A percentile compares a stretch with the other conserved stretches of the same genome.
These are phyloP conservation scores for Amaurobius ferox DNA, from an alignment of 2,888 invertebrate species.

Conservation along the genomic window DNA sequence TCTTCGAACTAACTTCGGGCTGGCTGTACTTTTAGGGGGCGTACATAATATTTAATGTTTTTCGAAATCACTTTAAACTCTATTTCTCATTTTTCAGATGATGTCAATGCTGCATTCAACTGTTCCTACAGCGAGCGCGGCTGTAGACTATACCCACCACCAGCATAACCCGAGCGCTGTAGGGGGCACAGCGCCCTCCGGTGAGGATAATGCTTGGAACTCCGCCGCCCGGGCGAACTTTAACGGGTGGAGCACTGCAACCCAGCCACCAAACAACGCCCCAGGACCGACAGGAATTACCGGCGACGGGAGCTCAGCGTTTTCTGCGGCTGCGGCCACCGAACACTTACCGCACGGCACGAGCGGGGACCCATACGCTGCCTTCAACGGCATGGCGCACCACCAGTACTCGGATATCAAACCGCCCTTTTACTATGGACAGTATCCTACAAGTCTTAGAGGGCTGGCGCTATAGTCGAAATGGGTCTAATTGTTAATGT, in stretches of 20 bases:
- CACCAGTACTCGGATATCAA: conserved; percentile 73
- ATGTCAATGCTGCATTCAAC: conserved; percentile 74
- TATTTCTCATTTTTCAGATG: conserved; percentile 50
- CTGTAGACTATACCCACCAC: conserved; percentile 73
- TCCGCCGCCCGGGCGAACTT: conserved; percentile 36
- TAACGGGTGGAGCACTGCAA: conserved; percentile 54
- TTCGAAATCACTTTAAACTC: no score
- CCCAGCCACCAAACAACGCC: conserved; percentile 26
- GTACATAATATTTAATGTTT: no score
- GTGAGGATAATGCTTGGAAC: conserved; percentile 64
- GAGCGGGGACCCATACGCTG: conserved; percentile 67
- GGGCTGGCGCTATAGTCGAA: conserved; percentile 33
- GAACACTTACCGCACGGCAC: conserved; percentile 57
- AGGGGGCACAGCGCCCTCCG: conserved; percentile 37
- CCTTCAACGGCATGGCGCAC: conserved; percentile 73
- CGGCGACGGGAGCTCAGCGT: conserved; percentile 12
- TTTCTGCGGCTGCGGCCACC: conserved; percentile 24
- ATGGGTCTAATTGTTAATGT: no score
- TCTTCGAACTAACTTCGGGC: no score
- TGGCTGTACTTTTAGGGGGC: no score
- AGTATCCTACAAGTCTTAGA: conserved; percentile 72
- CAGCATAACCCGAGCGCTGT: conserved; percentile 62
- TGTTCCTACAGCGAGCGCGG: conserved; percentile 52
- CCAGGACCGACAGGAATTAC: neutral
- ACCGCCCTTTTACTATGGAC: conserved; percentile 74